phyloP scores from a whole-genome alignment of 2,888 invertebrate species.

The Ormyrus pomaceus region DNA sequence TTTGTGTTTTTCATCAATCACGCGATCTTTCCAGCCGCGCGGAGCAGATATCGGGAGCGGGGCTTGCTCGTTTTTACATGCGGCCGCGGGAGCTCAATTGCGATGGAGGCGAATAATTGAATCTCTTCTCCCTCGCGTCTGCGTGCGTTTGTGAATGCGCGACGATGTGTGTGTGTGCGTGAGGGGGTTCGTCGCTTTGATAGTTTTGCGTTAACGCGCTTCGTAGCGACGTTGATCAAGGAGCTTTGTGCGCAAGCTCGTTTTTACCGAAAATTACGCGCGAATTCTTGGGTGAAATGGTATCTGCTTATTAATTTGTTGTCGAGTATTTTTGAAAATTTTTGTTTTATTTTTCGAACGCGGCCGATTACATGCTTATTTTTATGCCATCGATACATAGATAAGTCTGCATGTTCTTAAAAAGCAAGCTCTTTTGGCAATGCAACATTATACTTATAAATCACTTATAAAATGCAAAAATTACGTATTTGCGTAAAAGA shows the following conservation, averaged over 20 bases:
- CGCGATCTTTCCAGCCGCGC: constrained; percentile 67
- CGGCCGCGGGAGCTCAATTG: constrained; percentile 65
- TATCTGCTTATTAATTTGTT: too few species aligned
- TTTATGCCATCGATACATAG: too few species aligned
- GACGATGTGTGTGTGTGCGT: background rate
- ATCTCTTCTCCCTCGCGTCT: constrained; percentile 61
- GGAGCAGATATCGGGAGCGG: constrained; percentile 63
- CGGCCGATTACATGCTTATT: too few species aligned
- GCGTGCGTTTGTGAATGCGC: background rate
- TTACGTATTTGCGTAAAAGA: too few species aligned
- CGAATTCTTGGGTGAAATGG: too few species aligned
- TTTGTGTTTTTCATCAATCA: constrained; percentile 75
- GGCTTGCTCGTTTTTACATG: constrained; percentile 69
- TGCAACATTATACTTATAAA: too few species aligned
- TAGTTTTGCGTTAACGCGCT: constrained; percentile 4
- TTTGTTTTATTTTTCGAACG: too few species aligned
- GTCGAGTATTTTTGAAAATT: too few species aligned
- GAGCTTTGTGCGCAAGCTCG: background rate
- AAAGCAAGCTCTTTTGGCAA: too few species aligned
- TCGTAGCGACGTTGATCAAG: constrained; percentile 13
- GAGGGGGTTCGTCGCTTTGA: background rate
- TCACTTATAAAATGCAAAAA: too few species aligned
- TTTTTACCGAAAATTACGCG: too few species aligned
- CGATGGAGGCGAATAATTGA: constrained; percentile 73
- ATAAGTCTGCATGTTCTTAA: too few species aligned